Evolutionary conservation across 1,140 invertebrate genomes (phyloP).

Genomic region (Brachionus plicatilis): DNA sequence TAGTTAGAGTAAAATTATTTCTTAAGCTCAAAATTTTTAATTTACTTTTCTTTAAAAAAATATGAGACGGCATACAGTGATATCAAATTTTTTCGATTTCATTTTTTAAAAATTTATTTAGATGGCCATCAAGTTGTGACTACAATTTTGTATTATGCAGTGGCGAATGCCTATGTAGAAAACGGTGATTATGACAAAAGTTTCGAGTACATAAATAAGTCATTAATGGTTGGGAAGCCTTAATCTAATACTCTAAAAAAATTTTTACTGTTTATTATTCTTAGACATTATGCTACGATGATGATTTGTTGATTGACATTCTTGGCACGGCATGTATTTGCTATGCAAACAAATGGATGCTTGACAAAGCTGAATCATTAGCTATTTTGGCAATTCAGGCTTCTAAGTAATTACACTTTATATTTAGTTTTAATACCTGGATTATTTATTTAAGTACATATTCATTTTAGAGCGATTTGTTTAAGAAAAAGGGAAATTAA

Average conservation of each 20-base stretch:
- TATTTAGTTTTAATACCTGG: background rate
- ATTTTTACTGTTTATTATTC: no score
- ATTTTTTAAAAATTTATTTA: background rate
- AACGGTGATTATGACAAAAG: background rate
- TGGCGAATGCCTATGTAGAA: background rate
- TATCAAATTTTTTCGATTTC: no score
- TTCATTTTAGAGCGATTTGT: no score
- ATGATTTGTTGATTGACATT: slow-evolving; percentile 27
- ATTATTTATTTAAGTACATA: no score
- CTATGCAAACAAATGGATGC: slow-evolving; percentile 30
- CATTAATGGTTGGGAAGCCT: background rate
- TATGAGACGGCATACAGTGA: no score
- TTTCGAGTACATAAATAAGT: background rate
- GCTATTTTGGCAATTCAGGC: background rate
- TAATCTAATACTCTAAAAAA: background rate
- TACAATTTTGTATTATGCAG: slow-evolving; percentile 30
- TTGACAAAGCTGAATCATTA: slow-evolving; percentile 11
- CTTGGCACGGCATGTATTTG: slow-evolving; percentile 14
- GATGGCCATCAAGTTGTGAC: background rate
- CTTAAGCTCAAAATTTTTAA: no score
- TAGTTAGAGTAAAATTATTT: no score
- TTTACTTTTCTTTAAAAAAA: no score
- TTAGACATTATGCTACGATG: slow-evolving; percentile 13
- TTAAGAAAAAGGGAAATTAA: no score
- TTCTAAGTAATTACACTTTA: background rate